Base-by-base conservation (phyloP, 1,140 invertebrate genomes). In the Hirudo medicinalis region DNA sequence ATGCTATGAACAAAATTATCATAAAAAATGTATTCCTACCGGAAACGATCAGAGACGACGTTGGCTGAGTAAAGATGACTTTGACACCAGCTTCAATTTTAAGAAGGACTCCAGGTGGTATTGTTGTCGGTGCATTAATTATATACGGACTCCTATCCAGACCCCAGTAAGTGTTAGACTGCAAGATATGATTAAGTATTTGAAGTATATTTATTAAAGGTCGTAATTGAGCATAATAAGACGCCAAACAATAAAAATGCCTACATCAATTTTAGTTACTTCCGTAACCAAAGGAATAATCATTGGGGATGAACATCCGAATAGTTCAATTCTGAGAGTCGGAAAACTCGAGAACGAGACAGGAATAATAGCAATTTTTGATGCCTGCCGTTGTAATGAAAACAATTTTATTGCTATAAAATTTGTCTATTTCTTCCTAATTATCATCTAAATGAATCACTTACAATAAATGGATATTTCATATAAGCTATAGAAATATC, bases 161-260 rank as follows among this genome's bases (percentile, higher is more conserved):
- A 36, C 32, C 29, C 69, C 69, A 70, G 53, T 70, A 70, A 20
- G 69, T 70, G 69, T 70, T 70, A 6, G 69, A 43, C 69, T 70
- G 40, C 4, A 15, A 60, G 15, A 5, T n/a, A n/a, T n/a, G n/a
- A n/a, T n/a, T n/a, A n/a, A n/a, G n/a, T n/a, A n/a, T n/a, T n/a
- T n/a, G n/a, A n/a, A n/a, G n/a, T n/a, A n/a, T n/a, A n/a, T n/a
- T n/a, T n/a, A n/a, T n/a, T n/a, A n/a, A n/a, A n/a, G 54, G 4
- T 6, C 4, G 4, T 6, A 60, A 60, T 4, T 22, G 4, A n/a
- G n/a, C 11, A 40, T 40, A 40, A 6, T 40, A 11, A 40, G 11
- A 6, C 4, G 11, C 11, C 4, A n/a, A n/a, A 40, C 40, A 11
- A 40, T 40, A 40, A 40, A n/a, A 40, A 11, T 40, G 40, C 40